These are phyloP conservation scores for Drosophila azteca DNA, from an alignment of 1,140 invertebrate species.

Conservation along the genomic window DNA sequence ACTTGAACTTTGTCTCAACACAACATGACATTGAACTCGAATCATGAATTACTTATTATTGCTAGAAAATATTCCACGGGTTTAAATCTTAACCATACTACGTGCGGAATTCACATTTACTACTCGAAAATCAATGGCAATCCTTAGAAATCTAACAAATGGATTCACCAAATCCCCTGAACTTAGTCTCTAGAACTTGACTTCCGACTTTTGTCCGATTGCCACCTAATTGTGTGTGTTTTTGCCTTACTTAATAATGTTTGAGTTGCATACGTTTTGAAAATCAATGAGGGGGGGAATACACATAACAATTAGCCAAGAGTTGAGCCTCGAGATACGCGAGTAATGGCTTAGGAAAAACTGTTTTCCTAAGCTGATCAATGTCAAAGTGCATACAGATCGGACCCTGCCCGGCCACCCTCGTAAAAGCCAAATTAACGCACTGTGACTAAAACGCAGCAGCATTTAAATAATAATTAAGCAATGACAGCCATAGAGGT, in stretches of 20 bases:
- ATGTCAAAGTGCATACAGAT: conserved; percentile 10
- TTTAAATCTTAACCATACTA: too few species aligned
- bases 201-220: conserved; percentile 43
- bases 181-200: conserved; percentile 16
- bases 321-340: background rate
- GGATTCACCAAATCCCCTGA: too few species aligned
- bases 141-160: too few species aligned
- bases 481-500: conserved; percentile 12
- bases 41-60: too few species aligned
- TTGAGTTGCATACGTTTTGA: conserved; percentile 27
- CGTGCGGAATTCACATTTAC: too few species aligned
- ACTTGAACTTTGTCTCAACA: too few species aligned
- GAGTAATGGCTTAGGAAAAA: background rate
- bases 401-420: too few species aligned
- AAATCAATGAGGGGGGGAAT: conserved; percentile 3
- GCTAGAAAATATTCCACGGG: too few species aligned
- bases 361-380: background rate
- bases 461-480: conserved; percentile 35
- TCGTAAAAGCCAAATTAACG: conserved; percentile 27
- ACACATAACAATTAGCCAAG: conserved; percentile 12
- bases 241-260: conserved; percentile 9
- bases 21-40: too few species aligned
- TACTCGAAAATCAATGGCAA: too few species aligned
- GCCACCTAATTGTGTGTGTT: too few species aligned
- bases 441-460: conserved; percentile 31